A percentile compares a stretch with the other conserved stretches of the same genome.
These are phyloP conservation scores for Ormia ochracea DNA, from an alignment of 2,888 invertebrate species.

Conservation along the genomic window DNA sequence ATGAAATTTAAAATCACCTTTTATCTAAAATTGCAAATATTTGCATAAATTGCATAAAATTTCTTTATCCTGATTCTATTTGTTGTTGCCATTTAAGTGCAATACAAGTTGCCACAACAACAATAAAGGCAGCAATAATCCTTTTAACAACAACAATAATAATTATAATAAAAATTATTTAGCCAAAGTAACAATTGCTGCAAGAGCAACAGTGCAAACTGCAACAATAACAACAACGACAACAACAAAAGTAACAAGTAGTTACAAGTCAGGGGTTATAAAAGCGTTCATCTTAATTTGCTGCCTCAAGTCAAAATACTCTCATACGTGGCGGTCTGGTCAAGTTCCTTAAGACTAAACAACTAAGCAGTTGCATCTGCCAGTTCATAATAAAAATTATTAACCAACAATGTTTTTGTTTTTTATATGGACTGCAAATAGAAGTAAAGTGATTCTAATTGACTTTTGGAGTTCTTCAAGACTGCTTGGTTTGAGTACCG, in stretches of 20 bases:
- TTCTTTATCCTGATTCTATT: slow-evolving; percentile 48
- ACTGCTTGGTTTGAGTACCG: too few relatives aligned
- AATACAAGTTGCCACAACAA: slow-evolving; percentile 9
- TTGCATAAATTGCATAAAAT: slow-evolving; percentile 64
- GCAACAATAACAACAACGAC: background rate
- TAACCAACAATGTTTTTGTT: too few relatives aligned
- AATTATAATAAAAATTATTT: slow-evolving; percentile 14
- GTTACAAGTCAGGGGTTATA: slow-evolving; percentile 56
- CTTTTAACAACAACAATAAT: slow-evolving; percentile 16
- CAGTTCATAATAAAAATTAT: too few relatives aligned
- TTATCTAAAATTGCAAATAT: slow-evolving; percentile 65
- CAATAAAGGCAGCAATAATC: background rate
- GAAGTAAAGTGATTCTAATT: too few relatives aligned
- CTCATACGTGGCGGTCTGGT: background rate
- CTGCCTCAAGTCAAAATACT: slow-evolving; percentile 47
- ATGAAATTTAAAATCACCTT: slow-evolving; percentile 46
- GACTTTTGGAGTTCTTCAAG: too few relatives aligned
- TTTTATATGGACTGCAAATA: too few relatives aligned
- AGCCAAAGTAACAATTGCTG: background rate
- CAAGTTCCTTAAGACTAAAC: background rate
- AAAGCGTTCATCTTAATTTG: slow-evolving; percentile 61
- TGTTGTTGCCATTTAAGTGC: slow-evolving; percentile 27
- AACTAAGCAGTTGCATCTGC: background rate
- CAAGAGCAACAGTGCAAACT: background rate
- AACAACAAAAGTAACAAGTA: background rate